These are phyloP conservation scores for Formica exsecta DNA, from an alignment of 1,140 invertebrate species.

Conservation along the genomic window DNA sequence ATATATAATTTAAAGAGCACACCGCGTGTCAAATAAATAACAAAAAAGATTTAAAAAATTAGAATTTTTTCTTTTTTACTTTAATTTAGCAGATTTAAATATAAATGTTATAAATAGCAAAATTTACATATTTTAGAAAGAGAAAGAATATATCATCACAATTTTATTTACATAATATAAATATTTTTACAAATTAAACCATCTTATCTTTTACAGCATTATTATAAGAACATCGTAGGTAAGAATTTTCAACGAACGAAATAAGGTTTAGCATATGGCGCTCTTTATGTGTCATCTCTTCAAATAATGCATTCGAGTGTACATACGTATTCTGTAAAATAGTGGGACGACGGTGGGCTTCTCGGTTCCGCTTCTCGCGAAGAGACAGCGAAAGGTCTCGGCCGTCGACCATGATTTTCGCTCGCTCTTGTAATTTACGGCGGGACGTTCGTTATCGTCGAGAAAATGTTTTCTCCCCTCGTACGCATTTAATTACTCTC, in stretches of 20 bases:
- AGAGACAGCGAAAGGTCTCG: neutral
- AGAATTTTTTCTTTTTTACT: too few relatives aligned
- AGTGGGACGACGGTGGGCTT: neutral
- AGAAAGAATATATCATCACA: neutral
- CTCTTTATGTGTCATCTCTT: neutral
- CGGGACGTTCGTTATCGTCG: conserved; percentile 25
- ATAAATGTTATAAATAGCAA: neutral
- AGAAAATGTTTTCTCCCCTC: conserved; percentile 38
- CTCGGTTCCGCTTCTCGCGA: neutral
- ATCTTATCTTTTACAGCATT: neutral
- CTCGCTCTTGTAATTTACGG: conserved; percentile 44
- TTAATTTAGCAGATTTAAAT: neutral
- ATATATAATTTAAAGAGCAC: too few relatives aligned
- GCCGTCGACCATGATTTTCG: conserved; percentile 17
- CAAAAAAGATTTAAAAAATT: too few relatives aligned
- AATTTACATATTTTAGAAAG: conserved; percentile 1
- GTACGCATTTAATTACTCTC: conserved; percentile 34
- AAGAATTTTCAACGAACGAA: neutral
- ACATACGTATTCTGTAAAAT: neutral
- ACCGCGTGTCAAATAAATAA: too few relatives aligned
- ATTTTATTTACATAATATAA: neutral
- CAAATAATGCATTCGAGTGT: conserved; percentile 12
- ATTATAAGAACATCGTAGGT: too few relatives aligned
- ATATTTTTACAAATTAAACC: conserved; percentile 12
- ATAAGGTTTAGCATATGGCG: neutral